phyloP scores from a whole-genome alignment of 2,113 vertebrate species.

The Cariama cristata region DNA sequence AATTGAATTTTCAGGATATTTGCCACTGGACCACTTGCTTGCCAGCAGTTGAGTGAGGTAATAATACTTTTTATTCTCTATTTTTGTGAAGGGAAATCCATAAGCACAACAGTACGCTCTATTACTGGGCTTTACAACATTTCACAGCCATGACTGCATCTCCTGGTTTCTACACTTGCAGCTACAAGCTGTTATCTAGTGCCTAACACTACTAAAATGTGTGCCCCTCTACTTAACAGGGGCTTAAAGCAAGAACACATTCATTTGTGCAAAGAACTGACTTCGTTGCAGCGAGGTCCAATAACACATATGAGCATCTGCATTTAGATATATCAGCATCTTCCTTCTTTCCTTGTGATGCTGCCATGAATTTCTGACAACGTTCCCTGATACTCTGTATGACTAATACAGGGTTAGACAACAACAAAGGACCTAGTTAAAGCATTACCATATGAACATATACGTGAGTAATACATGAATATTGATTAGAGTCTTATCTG shows the following conservation, averaged over 20 bases:
- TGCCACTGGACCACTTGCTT: neutral
- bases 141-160: neutral
- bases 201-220: accelerated
- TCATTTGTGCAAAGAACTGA: neutral
- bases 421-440: neutral
- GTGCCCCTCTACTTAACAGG: accelerated
- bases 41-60: neutral
- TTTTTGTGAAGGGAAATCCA: neutral
- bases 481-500: neutral
- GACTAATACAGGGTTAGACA: neutral
- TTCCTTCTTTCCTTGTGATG: neutral
- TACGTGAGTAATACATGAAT: neutral
- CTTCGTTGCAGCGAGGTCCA: accelerated
- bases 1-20: neutral
- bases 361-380: neutral
- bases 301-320: accelerated
- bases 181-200: neutral
- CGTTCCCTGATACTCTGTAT: neutral
- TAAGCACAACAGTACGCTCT: neutral
- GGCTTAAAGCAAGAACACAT: neutral
- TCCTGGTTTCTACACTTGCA: neutral
- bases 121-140: neutral
- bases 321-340: neutral
- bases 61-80: neutral
- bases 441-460: neutral